These are phyloP conservation scores for Stylophora pistillata DNA, from an alignment of 64 coral and sea anemone species.

Conservation along the genomic window DNA sequence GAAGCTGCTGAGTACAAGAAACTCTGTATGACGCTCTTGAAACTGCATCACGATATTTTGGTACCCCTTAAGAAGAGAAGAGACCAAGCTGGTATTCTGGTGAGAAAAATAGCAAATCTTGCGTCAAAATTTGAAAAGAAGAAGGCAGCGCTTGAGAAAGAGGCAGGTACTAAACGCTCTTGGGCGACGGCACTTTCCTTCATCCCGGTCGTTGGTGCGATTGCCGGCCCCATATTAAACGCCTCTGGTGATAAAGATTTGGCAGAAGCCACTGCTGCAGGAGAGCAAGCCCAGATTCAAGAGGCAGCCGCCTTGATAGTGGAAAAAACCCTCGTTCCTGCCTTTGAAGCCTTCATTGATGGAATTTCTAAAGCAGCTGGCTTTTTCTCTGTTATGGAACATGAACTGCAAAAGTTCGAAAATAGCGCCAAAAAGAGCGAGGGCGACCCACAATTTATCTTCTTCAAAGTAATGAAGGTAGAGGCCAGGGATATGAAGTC, in stretches of 20 bases:
- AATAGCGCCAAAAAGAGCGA: background rate
- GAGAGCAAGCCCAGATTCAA: background rate
- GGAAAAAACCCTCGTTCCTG: slow-evolving; percentile 8
- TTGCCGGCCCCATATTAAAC: background rate
- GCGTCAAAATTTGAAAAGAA: background rate
- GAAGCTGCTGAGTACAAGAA: slow-evolving; percentile 4
- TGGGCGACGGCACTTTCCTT: slow-evolving; percentile 52
- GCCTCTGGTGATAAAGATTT: background rate
- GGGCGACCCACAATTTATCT: slow-evolving; percentile 9
- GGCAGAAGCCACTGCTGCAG: background rate
- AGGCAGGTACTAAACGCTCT: slow-evolving; percentile 4
- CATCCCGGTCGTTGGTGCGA: slow-evolving; percentile 2
- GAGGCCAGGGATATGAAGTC: slow-evolving; percentile 32
- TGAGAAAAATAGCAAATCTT: slow-evolving; percentile 7
- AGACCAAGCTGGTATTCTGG: slow-evolving; percentile 21
- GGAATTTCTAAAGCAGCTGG: slow-evolving; percentile 32
- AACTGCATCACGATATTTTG: slow-evolving; percentile 54
- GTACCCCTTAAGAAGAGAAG: slow-evolving; percentile 24
- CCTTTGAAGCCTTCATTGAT: slow-evolving; percentile 34
- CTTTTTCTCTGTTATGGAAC: slow-evolving; percentile 52
- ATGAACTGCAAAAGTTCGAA: slow-evolving; percentile 41
- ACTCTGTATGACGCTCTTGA: background rate
- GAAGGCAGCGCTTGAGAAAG: background rate
- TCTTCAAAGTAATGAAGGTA: slow-evolving; percentile 48
- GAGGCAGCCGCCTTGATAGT: background rate